Base-by-base conservation (phyloP, 2,797 vertebrate genomes). In the Hydrolagus colliei region DNA sequence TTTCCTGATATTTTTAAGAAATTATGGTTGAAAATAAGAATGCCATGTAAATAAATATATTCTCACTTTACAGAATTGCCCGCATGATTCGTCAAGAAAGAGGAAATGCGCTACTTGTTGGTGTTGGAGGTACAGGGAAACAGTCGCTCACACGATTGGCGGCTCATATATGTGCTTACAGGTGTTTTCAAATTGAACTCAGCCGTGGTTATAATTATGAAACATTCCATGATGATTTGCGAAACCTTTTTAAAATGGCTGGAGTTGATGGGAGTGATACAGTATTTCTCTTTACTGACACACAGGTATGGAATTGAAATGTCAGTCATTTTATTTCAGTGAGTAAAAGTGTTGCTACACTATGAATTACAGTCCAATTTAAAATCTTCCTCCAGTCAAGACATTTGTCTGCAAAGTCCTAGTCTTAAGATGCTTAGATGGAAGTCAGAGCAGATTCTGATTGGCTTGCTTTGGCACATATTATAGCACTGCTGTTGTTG, bases 211-310 rank as follows among this genome's bases (percentile, higher is more conserved):
- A 97, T 88, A 95, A 92, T 91, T 96, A 97, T 68, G 95, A 95
- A 5, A 93, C 89, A 87, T 97, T 97, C 87, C 96, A 96, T 0
- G 96, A 97, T n/a, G 96, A 97, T 89, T 90, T 97, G 86, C 93
- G 96, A 73, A 95, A 91, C 86, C 90, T 97, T 9, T 97, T 94
- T 89, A 97, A 90, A 90, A 92, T 96, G 95, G 96, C 95, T 11
- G 96, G 96, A 0, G 89, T 96, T 9, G 94, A 96, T 59, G 95
- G 93, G 87, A 95, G 92, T 88, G 91, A 97, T 88, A 96, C 94
- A 92, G 95, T 97, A 86, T 96, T 97, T 88, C 96, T 97, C 86
- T 97, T 97, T 90, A 96, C 96, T 0, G 96, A 97, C 87, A 96
- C 95, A 52, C 96, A 97, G 95, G 96, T 97, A 89, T 35, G 18